Evolutionary conservation across 2,113 vertebrate species (phyloP).

Genomic region (Zapornia atra): DNA sequence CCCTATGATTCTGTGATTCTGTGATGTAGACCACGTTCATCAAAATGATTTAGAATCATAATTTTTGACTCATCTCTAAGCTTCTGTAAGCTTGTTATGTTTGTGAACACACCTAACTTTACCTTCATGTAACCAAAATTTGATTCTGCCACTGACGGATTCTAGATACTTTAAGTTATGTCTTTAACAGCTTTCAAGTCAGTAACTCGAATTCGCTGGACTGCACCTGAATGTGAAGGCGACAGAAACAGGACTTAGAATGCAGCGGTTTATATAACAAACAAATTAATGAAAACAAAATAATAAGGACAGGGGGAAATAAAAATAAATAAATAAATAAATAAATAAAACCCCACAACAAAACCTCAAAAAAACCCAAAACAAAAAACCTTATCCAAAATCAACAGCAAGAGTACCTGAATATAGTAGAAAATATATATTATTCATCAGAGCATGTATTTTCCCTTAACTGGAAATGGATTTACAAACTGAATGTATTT

Average conservation of each 20-base stretch:
- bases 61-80: neutral
- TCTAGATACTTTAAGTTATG: neutral
- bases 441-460: neutral
- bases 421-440: neutral
- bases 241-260: neutral
- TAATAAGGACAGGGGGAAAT: neutral
- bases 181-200: neutral
- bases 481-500: neutral
- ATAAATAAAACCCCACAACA: neutral
- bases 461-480: neutral
- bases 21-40: neutral
- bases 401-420: accelerated
- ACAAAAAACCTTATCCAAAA: neutral
- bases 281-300: neutral
- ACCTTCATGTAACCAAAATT: neutral
- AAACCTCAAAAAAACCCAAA: neutral
- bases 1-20: too few relatives aligned
- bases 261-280: neutral
- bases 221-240: neutral
- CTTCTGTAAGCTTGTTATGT: neutral
- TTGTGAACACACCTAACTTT: neutral
- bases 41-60: neutral
- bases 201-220: neutral
- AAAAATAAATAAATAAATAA: neutral
- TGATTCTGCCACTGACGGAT: neutral